Evolutionary conservation across 2,888 invertebrate species (phyloP).

Genomic region (Apodemia hepburni): DNA sequence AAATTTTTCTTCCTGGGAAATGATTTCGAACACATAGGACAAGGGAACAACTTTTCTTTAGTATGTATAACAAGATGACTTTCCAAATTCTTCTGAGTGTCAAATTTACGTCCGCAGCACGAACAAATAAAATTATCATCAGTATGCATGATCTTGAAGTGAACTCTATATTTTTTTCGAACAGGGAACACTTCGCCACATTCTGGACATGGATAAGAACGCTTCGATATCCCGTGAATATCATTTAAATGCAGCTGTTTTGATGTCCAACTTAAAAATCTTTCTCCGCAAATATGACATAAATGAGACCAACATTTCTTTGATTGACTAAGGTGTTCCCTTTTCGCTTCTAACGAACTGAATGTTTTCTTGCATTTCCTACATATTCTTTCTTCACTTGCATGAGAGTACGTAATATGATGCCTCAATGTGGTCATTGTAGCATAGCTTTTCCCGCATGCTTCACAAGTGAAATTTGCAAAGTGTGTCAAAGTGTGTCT

Average conservation of each 20-base stretch:
- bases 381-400: conserved; percentile 51
- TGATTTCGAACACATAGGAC: conserved; percentile 68
- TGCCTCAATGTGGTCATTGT: conserved; percentile 53
- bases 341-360: conserved; percentile 46
- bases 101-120: conserved; percentile 60
- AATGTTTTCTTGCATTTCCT: conserved; percentile 60
- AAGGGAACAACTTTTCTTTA: conserved; percentile 69
- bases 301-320: conserved; percentile 58
- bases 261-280: conserved; percentile 52
- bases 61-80: conserved; percentile 77
- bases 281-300: conserved; percentile 55
- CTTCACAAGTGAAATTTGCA: conserved; percentile 59
- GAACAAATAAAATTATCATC: conserved; percentile 59
- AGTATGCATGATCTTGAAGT: conserved; percentile 57
- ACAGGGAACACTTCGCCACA: conserved; percentile 52
- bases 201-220: conserved; percentile 52
- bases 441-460: conserved; percentile 63
- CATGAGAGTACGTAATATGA: conserved; percentile 55
- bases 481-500: conserved; percentile 64
- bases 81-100: conserved; percentile 50
- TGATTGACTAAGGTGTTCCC: conserved; percentile 49
- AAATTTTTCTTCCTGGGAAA: conserved; percentile 65
- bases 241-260: conserved; percentile 54
- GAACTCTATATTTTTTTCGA: conserved; percentile 51
- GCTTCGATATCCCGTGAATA: conserved; percentile 49